Evolutionary conservation across 2,797 vertebrate species (phyloP).

Genomic region (Odontamblyopus rebecca): DNA sequence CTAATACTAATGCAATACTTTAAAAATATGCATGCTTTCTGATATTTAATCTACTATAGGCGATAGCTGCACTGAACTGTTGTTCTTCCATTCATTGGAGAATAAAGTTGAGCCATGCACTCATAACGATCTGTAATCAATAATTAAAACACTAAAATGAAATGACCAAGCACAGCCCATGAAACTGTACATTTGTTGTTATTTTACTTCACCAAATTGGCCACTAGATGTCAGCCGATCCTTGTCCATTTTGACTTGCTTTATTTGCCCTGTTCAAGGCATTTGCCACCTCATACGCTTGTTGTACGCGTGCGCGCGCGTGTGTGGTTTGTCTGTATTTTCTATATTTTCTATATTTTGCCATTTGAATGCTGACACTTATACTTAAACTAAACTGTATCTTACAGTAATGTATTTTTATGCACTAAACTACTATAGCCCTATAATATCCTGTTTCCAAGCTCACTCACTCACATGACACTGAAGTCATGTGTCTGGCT

Average conservation of each 20-base stretch:
- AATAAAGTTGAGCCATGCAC: background rate
- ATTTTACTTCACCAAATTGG: background rate
- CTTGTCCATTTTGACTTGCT: constrained; percentile 5
- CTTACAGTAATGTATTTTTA: constrained; percentile 12
- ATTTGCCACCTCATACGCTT: too few species aligned
- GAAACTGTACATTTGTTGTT: background rate
- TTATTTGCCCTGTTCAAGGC: background rate
- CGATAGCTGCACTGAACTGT: background rate
- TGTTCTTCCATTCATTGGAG: background rate
- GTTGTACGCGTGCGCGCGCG: too few species aligned
- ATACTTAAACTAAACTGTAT: constrained; percentile 4
- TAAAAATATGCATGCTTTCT: background rate
- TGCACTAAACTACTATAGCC: constrained; percentile 4
- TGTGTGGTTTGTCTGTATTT: background rate
- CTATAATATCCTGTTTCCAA: constrained; percentile 16
- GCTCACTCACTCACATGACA: constrained; percentile 66
- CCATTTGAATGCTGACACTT: background rate
- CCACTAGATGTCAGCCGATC: constrained; percentile 60
- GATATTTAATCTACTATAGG: too few species aligned
- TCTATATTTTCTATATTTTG: too few species aligned
- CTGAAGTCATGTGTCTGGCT: constrained; percentile 21
- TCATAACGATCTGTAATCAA: background rate
- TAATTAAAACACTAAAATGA: background rate
- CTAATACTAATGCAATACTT: background rate
- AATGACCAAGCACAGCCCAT: background rate